Conservation (phyloP, 1,140 invertebrate genomes). For the Hestina assimilis region DNA sequence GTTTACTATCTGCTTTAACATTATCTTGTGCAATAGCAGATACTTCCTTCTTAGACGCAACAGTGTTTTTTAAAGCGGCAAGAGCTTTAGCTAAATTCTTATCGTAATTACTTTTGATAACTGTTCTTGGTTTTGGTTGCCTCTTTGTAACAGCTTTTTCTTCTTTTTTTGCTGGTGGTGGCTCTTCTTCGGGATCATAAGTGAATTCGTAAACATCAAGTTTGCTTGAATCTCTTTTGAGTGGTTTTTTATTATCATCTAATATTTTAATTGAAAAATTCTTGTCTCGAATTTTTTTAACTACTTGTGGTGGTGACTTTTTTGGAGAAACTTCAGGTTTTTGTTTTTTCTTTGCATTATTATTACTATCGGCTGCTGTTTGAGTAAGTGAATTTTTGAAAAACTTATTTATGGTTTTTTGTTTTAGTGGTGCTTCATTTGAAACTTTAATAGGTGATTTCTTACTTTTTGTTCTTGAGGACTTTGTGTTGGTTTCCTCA, state of each 20-base stretch:
- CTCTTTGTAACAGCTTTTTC: slow-evolving; percentile 45
- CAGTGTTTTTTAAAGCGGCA: slow-evolving; percentile 47
- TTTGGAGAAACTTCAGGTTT: slow-evolving; percentile 8
- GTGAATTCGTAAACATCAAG: slow-evolving; percentile 69
- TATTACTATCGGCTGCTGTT: slow-evolving; percentile 42
- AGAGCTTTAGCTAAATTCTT: slow-evolving; percentile 59
- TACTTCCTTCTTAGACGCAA: slow-evolving; percentile 23
- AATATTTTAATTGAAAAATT: slow-evolving; percentile 47
- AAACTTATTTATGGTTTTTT: neutral
- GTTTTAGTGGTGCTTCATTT: slow-evolving; percentile 9
- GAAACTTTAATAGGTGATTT: slow-evolving; percentile 11
- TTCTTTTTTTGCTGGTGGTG: slow-evolving; percentile 56
- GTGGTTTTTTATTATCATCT: slow-evolving; percentile 40
- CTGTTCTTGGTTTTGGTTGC: slow-evolving; percentile 45
- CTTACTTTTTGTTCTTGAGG: neutral
- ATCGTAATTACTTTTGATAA: slow-evolving; percentile 58
- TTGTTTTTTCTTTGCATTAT: slow-evolving; percentile 39
- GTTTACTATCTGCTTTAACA: neutral
- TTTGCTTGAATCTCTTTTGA: slow-evolving; percentile 44
- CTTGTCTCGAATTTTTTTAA: slow-evolving; percentile 26
- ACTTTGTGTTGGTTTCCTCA: slow-evolving; percentile 1
- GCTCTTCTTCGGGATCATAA: slow-evolving; percentile 67
- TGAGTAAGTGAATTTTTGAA: slow-evolving; percentile 14
- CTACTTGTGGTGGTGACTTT: neutral
- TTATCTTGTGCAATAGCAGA: neutral